phyloP scores from a whole-genome alignment of 2,113 vertebrate genomes.

The Pseudorhombus dupliciocellatus region DNA sequence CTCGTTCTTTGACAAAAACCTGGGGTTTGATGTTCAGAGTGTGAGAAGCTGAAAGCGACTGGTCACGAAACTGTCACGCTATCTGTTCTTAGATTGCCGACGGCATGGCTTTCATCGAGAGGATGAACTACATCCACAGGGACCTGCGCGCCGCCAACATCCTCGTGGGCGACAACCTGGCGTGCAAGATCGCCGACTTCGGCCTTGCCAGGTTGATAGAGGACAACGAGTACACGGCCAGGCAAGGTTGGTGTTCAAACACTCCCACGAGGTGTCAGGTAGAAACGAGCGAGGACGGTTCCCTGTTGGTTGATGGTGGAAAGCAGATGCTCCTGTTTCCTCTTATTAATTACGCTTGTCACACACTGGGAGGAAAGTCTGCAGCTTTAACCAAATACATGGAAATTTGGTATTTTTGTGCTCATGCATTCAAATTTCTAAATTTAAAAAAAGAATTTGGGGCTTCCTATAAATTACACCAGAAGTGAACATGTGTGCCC shows the following conservation, averaged over 20 bases:
- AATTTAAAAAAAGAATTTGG: too few species aligned
- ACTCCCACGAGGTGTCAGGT: not conserved
- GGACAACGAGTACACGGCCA: conserved; percentile 96
- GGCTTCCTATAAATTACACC: conserved; percentile 14
- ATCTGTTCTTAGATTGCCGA: conserved; percentile 88
- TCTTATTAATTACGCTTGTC: conserved; percentile 43
- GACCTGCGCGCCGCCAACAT: conserved; percentile 97
- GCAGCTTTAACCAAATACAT: not conserved
- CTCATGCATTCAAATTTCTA: too few species aligned
- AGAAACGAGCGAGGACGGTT: conserved; percentile 29
- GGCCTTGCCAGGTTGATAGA: conserved; percentile 96
- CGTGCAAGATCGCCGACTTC: conserved; percentile 97
- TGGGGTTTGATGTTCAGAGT: conserved; percentile 10
- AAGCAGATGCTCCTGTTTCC: conserved; percentile 54
- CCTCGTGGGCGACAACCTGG: conserved; percentile 94
- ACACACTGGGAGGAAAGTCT: conserved; percentile 2
- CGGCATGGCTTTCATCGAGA: conserved; percentile 98
- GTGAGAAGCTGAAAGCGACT: conserved; percentile 37
- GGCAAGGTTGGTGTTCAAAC: conserved; percentile 85
- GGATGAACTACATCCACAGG: conserved; percentile 99
- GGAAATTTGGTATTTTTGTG: too few species aligned
- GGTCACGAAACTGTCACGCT: conserved; percentile 12
- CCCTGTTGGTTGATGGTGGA: conserved; percentile 34
- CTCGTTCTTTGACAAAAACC: not conserved
- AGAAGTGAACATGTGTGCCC: conserved; percentile 19